A percentile compares a stretch with the other conserved stretches of the same genome.
These are phyloP conservation scores for Dendrocincla tyrannina DNA, from an alignment of 2,797 vertebrate species.

Conservation along the genomic window DNA sequence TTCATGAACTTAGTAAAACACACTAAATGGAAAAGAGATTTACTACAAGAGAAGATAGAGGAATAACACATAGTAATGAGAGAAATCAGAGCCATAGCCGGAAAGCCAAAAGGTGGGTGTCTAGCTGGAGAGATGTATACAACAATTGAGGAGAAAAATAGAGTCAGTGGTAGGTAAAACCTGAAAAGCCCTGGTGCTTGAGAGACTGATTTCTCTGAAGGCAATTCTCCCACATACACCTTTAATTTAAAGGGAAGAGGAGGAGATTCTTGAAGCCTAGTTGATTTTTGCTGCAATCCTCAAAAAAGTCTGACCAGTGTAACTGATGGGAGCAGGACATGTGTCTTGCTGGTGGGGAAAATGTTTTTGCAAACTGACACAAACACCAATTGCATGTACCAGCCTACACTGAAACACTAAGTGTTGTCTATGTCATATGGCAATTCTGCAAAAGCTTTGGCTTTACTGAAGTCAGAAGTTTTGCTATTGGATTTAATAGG, in stretches of 20 bases:
- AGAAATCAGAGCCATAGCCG: neutral
- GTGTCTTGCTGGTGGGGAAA: rapidly evolving
- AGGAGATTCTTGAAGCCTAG: neutral
- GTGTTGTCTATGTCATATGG: neutral
- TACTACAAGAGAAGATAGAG: neutral
- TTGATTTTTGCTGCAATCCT: neutral
- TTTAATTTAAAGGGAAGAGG: neutral
- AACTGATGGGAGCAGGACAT: neutral
- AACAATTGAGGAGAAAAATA: neutral
- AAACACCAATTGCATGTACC: neutral
- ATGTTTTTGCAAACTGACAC: neutral
- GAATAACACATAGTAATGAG: neutral
- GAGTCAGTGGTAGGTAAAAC: neutral
- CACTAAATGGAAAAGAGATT: neutral
- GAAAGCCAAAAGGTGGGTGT: neutral
- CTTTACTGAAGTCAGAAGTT: neutral
- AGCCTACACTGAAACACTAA: neutral
- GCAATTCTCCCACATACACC: neutral
- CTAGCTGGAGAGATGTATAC: neutral
- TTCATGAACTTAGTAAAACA: neutral
- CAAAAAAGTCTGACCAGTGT: neutral
- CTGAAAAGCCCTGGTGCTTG: neutral
- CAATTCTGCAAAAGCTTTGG: neutral
- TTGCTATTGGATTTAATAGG: neutral
- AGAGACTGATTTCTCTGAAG: neutral